These are phyloP conservation scores for Columba livia DNA, from an alignment of 2,113 vertebrate species.

Conservation along the genomic window DNA sequence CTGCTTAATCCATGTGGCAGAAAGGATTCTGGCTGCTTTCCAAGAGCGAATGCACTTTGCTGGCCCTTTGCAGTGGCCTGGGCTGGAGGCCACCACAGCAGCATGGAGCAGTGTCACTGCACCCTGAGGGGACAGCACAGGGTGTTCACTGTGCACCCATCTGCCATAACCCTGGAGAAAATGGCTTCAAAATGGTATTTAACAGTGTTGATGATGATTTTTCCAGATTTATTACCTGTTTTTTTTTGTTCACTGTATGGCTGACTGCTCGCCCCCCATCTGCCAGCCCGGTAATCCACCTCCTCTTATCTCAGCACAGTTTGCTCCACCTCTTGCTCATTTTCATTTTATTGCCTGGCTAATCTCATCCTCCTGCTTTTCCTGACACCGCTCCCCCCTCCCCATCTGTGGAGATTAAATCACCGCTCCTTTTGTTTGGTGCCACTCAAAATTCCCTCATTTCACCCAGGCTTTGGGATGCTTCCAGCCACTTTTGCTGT, in stretches of 20 bases:
- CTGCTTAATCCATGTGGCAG: background rate
- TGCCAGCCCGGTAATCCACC: conserved; percentile 47
- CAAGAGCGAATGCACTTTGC: background rate
- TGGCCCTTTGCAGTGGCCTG: background rate
- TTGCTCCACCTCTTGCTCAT: conserved; percentile 55
- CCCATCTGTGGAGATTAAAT: conserved; percentile 60
- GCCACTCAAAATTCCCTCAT: conserved; percentile 59
- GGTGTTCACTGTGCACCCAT: background rate
- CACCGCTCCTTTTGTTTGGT: conserved; percentile 44
- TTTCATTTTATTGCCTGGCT: conserved; percentile 62
- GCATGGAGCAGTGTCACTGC: background rate
- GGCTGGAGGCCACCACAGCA: background rate
- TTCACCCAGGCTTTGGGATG: conserved; percentile 43
- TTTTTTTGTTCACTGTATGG: conserved; percentile 9
- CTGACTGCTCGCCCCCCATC: conserved; percentile 23
- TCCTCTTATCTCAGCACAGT: conserved; percentile 50
- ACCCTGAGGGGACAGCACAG: background rate
- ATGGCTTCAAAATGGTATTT: background rate
- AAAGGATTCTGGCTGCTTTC: background rate
- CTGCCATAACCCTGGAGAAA: background rate
- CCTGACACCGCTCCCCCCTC: conserved; percentile 34
- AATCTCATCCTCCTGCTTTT: conserved; percentile 65
- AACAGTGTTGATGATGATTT: background rate
- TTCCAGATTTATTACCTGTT: background rate
- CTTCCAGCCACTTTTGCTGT: conserved; percentile 56